Evolutionary conservation across 2,888 invertebrate genomes (phyloP).

Genomic region (Drosophila atripex): DNA sequence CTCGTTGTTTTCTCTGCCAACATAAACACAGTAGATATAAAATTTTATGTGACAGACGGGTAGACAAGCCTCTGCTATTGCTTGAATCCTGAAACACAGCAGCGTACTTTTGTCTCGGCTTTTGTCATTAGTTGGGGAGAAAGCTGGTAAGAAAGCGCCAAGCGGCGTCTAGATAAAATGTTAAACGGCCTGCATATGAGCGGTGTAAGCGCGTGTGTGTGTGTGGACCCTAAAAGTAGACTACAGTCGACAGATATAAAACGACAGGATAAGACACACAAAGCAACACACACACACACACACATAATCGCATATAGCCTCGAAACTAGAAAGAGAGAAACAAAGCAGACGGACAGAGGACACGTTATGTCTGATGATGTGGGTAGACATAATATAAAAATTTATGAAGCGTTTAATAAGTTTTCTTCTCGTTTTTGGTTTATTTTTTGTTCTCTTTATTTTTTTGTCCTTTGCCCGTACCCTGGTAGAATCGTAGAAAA

Average conservation of each 20-base stretch:
- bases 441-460: conserved; percentile 4
- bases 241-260: conserved; percentile 72
- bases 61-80: conserved; percentile 25
- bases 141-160: conserved; percentile 38
- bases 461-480: conserved; percentile 21
- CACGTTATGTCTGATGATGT: conserved; percentile 80
- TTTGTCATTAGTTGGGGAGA: conserved; percentile 70
- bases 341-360: conserved; percentile 46
- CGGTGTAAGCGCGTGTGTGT: conserved; percentile 19
- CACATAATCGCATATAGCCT: not conserved
- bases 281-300: conserved; percentile 21
- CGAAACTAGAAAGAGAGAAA: conserved; percentile 15
- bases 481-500: conserved; percentile 45
- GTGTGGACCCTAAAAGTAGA: conserved; percentile 63
- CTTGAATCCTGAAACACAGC: conserved; percentile 35
- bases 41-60: conserved; percentile 68
- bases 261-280: conserved; percentile 69
- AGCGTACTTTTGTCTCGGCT: conserved; percentile 72
- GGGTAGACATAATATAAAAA: conserved; percentile 81
- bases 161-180: conserved; percentile 72
- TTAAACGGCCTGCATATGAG: conserved; percentile 72
- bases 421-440: conserved; percentile 64
- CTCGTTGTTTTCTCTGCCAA: conserved; percentile 27
- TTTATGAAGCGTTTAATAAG: conserved; percentile 82
- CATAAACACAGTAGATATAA: conserved; percentile 68